Evolutionary conservation across 2,113 vertebrate species (phyloP).

Genomic region (Phalacrocorax pelagicus): DNA sequence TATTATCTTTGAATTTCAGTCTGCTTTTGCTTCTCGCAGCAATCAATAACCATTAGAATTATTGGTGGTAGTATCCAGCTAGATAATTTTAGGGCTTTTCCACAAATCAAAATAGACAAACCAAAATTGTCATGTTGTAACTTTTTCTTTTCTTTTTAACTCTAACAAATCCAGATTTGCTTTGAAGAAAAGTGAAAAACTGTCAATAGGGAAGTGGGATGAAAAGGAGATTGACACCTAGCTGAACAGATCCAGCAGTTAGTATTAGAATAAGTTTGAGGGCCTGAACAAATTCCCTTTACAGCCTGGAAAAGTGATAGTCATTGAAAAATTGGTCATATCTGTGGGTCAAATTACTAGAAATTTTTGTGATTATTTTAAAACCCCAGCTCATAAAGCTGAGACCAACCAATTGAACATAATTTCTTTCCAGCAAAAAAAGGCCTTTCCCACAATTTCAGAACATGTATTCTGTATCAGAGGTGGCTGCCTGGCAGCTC

Average conservation of each 20-base stretch:
- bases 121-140: not conserved
- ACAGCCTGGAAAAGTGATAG: not conserved
- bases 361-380: not conserved
- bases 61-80: not conserved
- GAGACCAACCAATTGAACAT: not conserved
- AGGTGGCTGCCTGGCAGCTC: not conserved
- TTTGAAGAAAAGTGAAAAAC: not conserved
- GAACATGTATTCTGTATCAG: not conserved
- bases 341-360: not conserved
- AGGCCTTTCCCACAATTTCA: not conserved
- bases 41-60: constrained; percentile 52
- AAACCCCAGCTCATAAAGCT: not conserved
- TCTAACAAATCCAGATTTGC: not conserved
- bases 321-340: not conserved
- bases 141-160: not conserved
- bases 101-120: not conserved
- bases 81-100: constrained; percentile 11
- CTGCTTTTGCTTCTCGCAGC: not conserved
- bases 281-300: not conserved
- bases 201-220: not conserved
- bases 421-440: not conserved
- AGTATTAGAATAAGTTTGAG: not conserved
- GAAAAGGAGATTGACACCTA: not conserved
- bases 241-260: not conserved
- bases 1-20: constrained; percentile 41